Base-by-base conservation (phyloP, 1,140 invertebrate genomes). In the Sitophilus oryzae region DNA sequence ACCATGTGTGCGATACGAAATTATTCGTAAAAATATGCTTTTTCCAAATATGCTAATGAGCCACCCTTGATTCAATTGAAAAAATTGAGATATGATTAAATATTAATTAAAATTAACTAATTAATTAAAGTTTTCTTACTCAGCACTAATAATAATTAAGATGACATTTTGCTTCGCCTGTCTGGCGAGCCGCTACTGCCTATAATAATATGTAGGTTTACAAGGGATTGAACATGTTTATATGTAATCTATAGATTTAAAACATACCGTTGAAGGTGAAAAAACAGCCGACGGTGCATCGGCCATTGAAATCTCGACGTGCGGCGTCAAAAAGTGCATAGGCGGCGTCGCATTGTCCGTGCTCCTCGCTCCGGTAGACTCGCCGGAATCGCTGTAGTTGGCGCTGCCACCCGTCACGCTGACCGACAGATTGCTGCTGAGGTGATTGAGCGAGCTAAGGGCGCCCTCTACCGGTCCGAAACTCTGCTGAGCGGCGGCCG, bases 221-320 rank as follows among this genome's bases (percentile, higher is more conserved):
- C n/a, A n/a, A n/a, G n/a, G n/a, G n/a, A n/a, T n/a, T n/a, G n/a
- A 51, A 30, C 25, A 30, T 30, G 25, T 30, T 11, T 30, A 6
- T 5, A 30, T 6, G 11, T 30, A 6, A 30, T 11, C 11, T 30
- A n/a, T 15, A 9, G n/a, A 25, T 20, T 14, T n/a, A 5, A 14
- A 14, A 60, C 50, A 64, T 66, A 73, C 72, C 59, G 66, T 58
- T n/a, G 63, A 47, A 5, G 72, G 71, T 35, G 73, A 72, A 62
- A 71, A 74, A 23, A 71, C 66, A 25, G 68, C 60, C 0, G 64
- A 60, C 10, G 71, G 68, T 10, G 78, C 71, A 68, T 89, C 88
- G 50, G 85, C 82, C 79, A 89, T 88, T 25, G 88, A 90, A 73
- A 92, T 91, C 75, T 92, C 89, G 18, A 92, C 88, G 63, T 92